phyloP scores from a whole-genome alignment of 2,888 invertebrate genomes.

The Leptura quadrifasciata region DNA sequence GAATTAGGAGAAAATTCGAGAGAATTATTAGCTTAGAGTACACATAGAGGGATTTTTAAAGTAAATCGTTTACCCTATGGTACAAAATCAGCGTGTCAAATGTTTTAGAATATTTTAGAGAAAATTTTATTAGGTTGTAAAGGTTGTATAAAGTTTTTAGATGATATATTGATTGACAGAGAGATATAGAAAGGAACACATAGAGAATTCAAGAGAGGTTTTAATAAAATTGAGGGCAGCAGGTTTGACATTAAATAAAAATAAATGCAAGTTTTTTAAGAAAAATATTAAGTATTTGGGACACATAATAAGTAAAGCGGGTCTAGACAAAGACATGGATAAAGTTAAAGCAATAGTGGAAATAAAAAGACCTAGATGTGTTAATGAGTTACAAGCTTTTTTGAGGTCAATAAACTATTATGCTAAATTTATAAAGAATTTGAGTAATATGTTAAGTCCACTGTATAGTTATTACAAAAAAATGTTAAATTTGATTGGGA shows the following conservation, averaged over 20 bases:
- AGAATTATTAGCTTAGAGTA: conserved; percentile 39
- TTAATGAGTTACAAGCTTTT: conserved; percentile 20
- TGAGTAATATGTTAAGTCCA: neutral
- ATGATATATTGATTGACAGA: conserved; percentile 44
- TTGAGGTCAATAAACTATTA: conserved; percentile 35
- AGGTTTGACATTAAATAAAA: conserved; percentile 58
- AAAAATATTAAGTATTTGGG: no score
- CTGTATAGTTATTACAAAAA: conserved; percentile 11
- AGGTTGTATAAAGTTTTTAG: conserved; percentile 37
- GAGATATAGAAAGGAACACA: conserved; percentile 25
- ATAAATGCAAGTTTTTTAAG: conserved; percentile 65
- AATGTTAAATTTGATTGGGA: conserved; percentile 37
- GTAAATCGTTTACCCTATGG: conserved; percentile 41
- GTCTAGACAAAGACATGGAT: neutral
- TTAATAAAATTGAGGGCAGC: conserved; percentile 39
- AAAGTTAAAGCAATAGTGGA: conserved; percentile 10
- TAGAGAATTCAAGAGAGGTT: conserved; percentile 36
- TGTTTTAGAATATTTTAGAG: conserved; percentile 27
- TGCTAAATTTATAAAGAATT: conserved; percentile 17
- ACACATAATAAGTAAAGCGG: neutral
- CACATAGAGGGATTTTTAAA: conserved; percentile 41
- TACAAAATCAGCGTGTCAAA: conserved; percentile 41
- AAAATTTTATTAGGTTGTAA: conserved; percentile 32
- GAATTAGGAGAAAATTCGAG: conserved; percentile 32
- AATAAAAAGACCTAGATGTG: neutral